These are phyloP conservation scores for Cyprinodon brontotheroides DNA, from an alignment of 2,113 vertebrate genomes.

Conservation along the genomic window DNA sequence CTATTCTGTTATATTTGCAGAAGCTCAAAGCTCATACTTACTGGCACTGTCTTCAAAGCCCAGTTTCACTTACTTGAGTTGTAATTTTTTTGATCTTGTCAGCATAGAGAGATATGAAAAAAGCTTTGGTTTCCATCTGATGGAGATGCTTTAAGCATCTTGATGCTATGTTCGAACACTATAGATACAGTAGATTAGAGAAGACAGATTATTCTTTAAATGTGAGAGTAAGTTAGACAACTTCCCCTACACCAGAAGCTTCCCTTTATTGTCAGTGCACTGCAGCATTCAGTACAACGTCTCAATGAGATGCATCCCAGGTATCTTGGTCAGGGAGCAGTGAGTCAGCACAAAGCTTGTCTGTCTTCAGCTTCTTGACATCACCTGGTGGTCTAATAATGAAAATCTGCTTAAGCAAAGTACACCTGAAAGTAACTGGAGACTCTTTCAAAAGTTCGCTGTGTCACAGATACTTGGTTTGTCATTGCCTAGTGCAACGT, in stretches of 20 bases:
- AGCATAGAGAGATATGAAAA: slow-evolving; percentile 24
- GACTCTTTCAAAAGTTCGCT: slow-evolving; percentile 43
- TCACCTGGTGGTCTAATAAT: slow-evolving; percentile 35
- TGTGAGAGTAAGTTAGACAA: not conserved
- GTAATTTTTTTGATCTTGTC: not conserved
- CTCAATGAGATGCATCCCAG: slow-evolving; percentile 6
- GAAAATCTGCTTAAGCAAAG: slow-evolving; percentile 50
- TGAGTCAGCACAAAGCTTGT: slow-evolving; percentile 56
- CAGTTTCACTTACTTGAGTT: slow-evolving; percentile 27
- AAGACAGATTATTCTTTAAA: not conserved
- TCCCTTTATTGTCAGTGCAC: not conserved
- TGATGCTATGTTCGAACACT: not conserved
- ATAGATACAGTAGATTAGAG: not conserved
- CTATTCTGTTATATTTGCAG: slow-evolving; percentile 54
- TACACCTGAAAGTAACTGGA: slow-evolving; percentile 47
- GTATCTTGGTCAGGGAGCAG: slow-evolving; percentile 49
- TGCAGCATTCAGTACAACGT: not conserved
- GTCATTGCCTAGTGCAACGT: slow-evolving; percentile 39
- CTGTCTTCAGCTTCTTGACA: slow-evolving; percentile 58
- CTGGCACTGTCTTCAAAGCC: slow-evolving; percentile 21
- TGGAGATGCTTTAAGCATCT: slow-evolving; percentile 1
- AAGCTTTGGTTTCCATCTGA: not conserved
- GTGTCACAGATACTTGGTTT: slow-evolving; percentile 51
- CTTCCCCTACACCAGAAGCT: slow-evolving; percentile 10
- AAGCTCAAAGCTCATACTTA: slow-evolving; percentile 58